These are phyloP conservation scores for Ranitomeya variabilis DNA, from an alignment of 2,113 vertebrate genomes.

Conservation along the genomic window DNA sequence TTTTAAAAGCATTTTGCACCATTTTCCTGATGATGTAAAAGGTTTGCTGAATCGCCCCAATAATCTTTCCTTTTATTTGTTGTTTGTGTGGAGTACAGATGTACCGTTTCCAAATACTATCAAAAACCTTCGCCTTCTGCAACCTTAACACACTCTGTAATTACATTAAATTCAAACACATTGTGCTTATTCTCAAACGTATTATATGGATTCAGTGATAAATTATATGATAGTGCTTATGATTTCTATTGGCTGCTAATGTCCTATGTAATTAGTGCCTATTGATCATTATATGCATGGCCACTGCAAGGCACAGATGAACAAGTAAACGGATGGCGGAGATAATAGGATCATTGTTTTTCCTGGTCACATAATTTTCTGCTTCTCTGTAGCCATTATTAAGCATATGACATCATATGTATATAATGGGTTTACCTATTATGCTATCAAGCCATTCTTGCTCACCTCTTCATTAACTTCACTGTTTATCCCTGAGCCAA, in stretches of 20 bases:
- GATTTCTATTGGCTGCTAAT: conserved; percentile 54
- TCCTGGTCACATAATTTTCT: conserved; percentile 60
- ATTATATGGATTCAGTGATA: neutral
- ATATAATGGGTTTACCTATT: conserved; percentile 54
- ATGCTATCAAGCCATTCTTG: conserved; percentile 60
- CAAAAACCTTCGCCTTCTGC: neutral
- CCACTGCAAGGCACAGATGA: conserved; percentile 68
- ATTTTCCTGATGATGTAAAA: no score
- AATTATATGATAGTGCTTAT: neutral
- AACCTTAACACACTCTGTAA: neutral
- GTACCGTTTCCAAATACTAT: neutral
- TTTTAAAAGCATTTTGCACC: no score
- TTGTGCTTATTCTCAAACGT: neutral
- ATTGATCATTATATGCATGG: conserved; percentile 68
- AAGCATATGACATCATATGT: conserved; percentile 58
- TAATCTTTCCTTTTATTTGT: neutral
- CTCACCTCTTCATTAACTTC: conserved; percentile 61
- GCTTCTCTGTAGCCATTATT: conserved; percentile 58
- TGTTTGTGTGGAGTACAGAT: neutral
- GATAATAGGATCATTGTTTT: conserved; percentile 68
- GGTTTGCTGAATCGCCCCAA: no score
- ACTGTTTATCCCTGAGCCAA: conserved; percentile 58
- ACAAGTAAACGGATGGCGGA: conserved; percentile 67
- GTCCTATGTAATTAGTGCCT: conserved; percentile 62
- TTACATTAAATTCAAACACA: neutral